These are phyloP conservation scores for Chelonoidis abingdonii DNA, from an alignment of 2,113 vertebrate genomes.

Conservation along the genomic window DNA sequence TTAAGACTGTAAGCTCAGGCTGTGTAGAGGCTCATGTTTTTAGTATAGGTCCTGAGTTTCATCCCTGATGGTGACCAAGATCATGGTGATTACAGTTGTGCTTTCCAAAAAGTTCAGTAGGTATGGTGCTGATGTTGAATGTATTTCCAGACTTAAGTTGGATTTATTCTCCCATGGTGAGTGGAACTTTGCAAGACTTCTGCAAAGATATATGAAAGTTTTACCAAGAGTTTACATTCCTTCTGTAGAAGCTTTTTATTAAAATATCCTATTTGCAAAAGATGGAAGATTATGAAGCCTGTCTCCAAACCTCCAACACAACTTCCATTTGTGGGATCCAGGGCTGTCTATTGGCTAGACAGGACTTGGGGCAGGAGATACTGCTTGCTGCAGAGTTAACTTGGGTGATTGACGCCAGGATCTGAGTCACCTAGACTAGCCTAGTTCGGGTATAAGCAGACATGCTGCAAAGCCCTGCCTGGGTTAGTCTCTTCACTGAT, in stretches of 20 bases:
- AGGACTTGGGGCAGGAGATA: not conserved
- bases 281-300: not conserved
- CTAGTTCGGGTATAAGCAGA: not conserved
- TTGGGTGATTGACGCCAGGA: not conserved
- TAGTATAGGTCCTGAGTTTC: not conserved
- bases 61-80: not conserved
- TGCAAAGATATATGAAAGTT: fast-evolving
- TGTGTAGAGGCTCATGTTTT: no score
- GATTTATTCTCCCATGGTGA: not conserved
- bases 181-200: not conserved
- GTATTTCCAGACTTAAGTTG: not conserved
- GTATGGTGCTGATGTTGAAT: not conserved
- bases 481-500: fast-evolving
- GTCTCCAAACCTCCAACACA: fast-evolving
- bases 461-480: not conserved
- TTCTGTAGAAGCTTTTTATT: not conserved
- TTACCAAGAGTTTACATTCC: not conserved
- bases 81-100: not conserved
- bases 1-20: not conserved
- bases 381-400: not conserved
- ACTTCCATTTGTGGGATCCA: not conserved
- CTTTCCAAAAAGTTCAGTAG: not conserved
- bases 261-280: not conserved
- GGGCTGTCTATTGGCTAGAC: not conserved
- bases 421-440: not conserved